phyloP scores from a whole-genome alignment of 1,140 invertebrate genomes.

The Heliconius congener region DNA sequence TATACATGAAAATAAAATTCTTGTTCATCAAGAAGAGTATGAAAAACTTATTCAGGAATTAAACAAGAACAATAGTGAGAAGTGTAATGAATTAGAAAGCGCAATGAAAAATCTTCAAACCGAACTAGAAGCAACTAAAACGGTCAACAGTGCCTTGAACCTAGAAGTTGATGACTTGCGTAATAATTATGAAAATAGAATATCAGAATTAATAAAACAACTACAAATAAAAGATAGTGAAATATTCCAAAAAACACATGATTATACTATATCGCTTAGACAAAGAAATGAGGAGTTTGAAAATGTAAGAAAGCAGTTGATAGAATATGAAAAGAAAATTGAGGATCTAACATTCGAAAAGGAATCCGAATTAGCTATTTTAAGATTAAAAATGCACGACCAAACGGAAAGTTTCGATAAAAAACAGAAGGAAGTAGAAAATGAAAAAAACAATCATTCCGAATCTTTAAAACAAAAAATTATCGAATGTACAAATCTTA shows the following conservation, averaged over 20 bases:
- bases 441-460: slow-evolving; percentile 59
- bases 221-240: slow-evolving; percentile 68
- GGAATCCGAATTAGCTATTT: slow-evolving; percentile 75
- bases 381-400: slow-evolving; percentile 76
- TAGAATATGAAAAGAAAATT: slow-evolving; percentile 76
- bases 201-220: slow-evolving; percentile 59
- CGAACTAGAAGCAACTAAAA: slow-evolving; percentile 58
- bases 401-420: slow-evolving; percentile 59
- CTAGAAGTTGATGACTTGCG: slow-evolving; percentile 46
- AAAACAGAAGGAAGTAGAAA: slow-evolving; percentile 53
- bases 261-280: slow-evolving; percentile 57
- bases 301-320: slow-evolving; percentile 67
- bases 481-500: slow-evolving; percentile 76
- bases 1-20: slow-evolving; percentile 72
- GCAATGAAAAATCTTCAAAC: slow-evolving; percentile 52
- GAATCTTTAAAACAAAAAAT: slow-evolving; percentile 74
- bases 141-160: slow-evolving; percentile 53
- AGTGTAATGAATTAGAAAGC: slow-evolving; percentile 48
- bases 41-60: slow-evolving; percentile 67
- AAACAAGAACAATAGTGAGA: slow-evolving; percentile 47
- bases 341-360: slow-evolving; percentile 78
- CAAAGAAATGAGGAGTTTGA: slow-evolving; percentile 76
- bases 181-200: slow-evolving; percentile 47
- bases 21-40: slow-evolving; percentile 73
- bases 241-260: slow-evolving; percentile 71